Percentiles rank a stretch among this genome's conserved stretches.
These are phyloP conservation scores for Donacobius atricapilla DNA, from an alignment of 2,113 vertebrate species.

Conservation along the genomic window DNA sequence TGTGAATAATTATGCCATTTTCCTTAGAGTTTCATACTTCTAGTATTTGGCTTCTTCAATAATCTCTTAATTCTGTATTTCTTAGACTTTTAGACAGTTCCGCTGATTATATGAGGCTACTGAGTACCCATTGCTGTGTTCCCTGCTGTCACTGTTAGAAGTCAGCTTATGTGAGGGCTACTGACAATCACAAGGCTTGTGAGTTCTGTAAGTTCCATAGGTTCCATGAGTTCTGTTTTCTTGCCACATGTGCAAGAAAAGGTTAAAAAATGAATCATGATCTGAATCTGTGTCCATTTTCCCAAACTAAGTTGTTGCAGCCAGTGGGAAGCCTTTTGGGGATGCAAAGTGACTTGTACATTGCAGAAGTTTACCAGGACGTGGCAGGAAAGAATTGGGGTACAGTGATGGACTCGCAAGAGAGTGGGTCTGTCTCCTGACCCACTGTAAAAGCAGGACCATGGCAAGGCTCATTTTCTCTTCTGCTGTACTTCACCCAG, in stretches of 20 bases:
- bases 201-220: not conserved
- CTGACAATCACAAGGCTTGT: not conserved
- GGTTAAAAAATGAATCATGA: not conserved
- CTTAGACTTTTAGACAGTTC: not conserved
- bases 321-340: not conserved
- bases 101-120: not conserved
- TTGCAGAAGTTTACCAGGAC: not conserved
- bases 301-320: not conserved
- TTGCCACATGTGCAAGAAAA: not conserved
- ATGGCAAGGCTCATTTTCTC: not conserved
- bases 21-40: not conserved
- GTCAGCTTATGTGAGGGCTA: not conserved
- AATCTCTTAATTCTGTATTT: not conserved
- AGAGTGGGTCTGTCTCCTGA: not conserved
- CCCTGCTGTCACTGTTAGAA: not conserved
- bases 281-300: not conserved
- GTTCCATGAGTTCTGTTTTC: not conserved
- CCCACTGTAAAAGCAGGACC: not conserved
- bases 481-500: not conserved
- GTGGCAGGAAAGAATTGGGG: not conserved
- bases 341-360: not conserved
- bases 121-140: not conserved
- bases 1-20: not conserved
- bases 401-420: accelerated
- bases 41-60: not conserved